A percentile compares a stretch with the other conserved stretches of the same genome.
phyloP scores from a whole-genome alignment of 2,888 invertebrate genomes.

The Tenthredo scrophulariae region DNA sequence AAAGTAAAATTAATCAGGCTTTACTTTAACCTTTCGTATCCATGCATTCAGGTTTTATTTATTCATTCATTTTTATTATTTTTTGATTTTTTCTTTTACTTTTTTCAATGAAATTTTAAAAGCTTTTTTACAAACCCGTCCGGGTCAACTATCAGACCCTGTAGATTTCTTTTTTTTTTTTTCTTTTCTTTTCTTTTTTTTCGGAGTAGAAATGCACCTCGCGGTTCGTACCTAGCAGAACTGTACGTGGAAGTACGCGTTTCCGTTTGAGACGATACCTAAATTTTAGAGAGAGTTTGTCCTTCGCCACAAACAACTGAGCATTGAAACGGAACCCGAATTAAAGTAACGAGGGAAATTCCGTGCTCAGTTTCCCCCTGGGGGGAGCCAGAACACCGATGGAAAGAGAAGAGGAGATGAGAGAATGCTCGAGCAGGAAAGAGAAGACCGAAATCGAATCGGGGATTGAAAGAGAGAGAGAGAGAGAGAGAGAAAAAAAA shows the following conservation, averaged over 20 bases:
- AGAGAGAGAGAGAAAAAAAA: background rate
- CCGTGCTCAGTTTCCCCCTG: constrained; percentile 19
- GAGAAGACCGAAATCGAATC: background rate
- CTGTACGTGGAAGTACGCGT: background rate
- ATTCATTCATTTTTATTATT: background rate
- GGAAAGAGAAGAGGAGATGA: background rate
- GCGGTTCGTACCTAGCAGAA: too few species aligned
- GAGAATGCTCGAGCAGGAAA: background rate
- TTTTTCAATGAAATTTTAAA: background rate
- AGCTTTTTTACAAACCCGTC: background rate
- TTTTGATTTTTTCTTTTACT: background rate
- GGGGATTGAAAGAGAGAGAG: background rate
- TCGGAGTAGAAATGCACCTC: background rate
- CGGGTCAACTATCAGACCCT: background rate
- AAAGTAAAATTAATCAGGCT: constrained; percentile 21
- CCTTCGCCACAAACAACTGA: constrained; percentile 36
- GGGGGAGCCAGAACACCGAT: background rate
- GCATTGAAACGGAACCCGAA: constrained; percentile 45
- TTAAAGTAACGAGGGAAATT: constrained; percentile 50
- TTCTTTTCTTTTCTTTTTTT: too few species aligned
- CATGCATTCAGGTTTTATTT: background rate
- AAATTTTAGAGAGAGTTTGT: background rate
- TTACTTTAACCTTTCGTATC: background rate
- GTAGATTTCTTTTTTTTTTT: background rate
- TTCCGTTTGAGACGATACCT: constrained; percentile 10